These are phyloP conservation scores for Cygnus buccinator DNA, from an alignment of 2,113 vertebrate species.

Conservation along the genomic window DNA sequence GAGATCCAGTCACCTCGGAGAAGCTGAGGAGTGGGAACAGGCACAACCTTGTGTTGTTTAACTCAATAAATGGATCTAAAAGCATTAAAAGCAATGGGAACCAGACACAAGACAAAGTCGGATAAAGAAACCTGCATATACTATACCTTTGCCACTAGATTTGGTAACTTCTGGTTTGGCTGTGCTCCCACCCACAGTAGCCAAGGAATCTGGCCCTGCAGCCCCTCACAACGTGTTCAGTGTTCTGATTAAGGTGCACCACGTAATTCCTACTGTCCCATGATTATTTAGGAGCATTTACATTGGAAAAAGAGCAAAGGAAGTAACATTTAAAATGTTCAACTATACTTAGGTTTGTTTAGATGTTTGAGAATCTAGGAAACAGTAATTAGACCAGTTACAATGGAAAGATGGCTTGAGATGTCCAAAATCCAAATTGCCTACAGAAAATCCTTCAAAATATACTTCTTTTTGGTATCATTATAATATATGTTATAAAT, in stretches of 20 bases:
- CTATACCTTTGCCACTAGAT: background rate
- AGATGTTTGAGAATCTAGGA: background rate
- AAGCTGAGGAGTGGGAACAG: background rate
- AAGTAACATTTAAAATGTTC: background rate
- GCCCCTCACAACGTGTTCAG: background rate
- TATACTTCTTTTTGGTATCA: background rate
- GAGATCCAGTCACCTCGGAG: background rate
- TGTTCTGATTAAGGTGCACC: background rate
- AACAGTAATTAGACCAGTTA: background rate
- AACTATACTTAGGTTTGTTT: background rate
- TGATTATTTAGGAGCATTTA: background rate
- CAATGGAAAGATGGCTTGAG: background rate
- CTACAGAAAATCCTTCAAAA: background rate
- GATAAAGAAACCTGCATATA: background rate
- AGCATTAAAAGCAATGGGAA: background rate
- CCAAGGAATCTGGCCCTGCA: background rate
- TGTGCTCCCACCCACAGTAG: background rate
- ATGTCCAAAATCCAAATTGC: background rate
- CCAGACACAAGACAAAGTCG: background rate
- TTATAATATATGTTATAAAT: background rate
- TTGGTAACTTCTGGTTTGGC: background rate
- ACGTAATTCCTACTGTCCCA: background rate
- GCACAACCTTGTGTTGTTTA: background rate
- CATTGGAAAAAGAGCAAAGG: background rate
- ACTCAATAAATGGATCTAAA: background rate